Evolutionary conservation across 2,888 invertebrate species (phyloP), one percentile per base, ranked within the genome.

Genomic region (Sinotaia quadrata): DNA sequence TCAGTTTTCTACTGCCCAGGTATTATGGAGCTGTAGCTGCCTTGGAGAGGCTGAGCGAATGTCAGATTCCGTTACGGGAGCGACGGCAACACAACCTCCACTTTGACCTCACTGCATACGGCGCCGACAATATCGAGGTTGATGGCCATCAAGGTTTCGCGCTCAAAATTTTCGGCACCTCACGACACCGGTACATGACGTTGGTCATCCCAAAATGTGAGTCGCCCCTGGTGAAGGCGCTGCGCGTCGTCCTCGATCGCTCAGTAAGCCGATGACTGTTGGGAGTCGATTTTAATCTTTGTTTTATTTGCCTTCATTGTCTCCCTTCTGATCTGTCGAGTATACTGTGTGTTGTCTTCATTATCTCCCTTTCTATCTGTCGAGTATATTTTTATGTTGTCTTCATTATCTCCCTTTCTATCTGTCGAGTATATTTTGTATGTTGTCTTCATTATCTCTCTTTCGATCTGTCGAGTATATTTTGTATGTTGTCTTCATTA

Each of bases 21-120:
- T 65, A 44, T 4, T 87, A 83, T 69, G 86, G 86, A 7, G 85
- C 87, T 1, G 81, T 85, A 51, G 85, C 87, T 1, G 81, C 82
- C 49, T 63, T 86, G 15, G 85, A 85, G 44, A 68, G 84, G 24
- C 70, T 72, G 27, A 78, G 81, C 36, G 74, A 80, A 24, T 75
- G 76, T 7, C 76, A 78, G 62, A 78, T 82, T 21, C 83, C 83
- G 12, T 54, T 57, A 33, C 59, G 72, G 59, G 77, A 77, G 36
- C 69, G 74, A 34, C 68, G 67, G 12, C 75, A 80, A 36, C 81
- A 82, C 62, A 77, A 79, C 56, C 67, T 83, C 59, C 76, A 77
- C 68, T 82, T 83, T 67, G 80, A 83, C 71, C 77, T 82, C 33
- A 70, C 78, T 29, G 81, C 78, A 4, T 81, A 79, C 67, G 78